Evolutionary conservation across 1,140 invertebrate species (phyloP).

Genomic region (Antheraea pernyi): DNA sequence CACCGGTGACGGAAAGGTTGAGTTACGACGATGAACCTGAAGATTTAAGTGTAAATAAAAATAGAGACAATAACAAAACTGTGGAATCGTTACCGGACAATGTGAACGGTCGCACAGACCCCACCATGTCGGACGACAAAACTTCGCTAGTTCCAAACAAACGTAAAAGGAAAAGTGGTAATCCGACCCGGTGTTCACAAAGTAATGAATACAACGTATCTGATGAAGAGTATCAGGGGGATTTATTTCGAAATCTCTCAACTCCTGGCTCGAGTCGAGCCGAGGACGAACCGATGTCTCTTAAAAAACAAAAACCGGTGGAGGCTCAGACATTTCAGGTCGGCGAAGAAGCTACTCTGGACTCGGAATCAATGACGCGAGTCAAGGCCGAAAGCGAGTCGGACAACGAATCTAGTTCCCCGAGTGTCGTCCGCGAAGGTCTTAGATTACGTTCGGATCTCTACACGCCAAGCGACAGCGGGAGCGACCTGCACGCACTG

Average conservation of each 20-base stretch:
- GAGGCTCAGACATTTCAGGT: slow-evolving; percentile 71
- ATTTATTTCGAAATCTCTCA: slow-evolving; percentile 77
- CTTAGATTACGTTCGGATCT: slow-evolving; percentile 72
- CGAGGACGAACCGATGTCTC: slow-evolving; percentile 79
- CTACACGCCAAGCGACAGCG: slow-evolving; percentile 74
- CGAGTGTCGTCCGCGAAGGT: slow-evolving; percentile 69
- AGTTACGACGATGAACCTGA: slow-evolving; percentile 81
- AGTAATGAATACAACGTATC: slow-evolving; percentile 81
- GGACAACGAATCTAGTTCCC: slow-evolving; percentile 69
- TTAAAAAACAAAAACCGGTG: slow-evolving; percentile 79
- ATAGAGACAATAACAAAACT: slow-evolving; percentile 78
- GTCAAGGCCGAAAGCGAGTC: slow-evolving; percentile 73
- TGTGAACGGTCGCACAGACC: slow-evolving; percentile 70
- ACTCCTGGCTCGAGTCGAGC: slow-evolving; percentile 56
- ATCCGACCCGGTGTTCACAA: slow-evolving; percentile 90
- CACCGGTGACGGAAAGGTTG: slow-evolving; percentile 46
- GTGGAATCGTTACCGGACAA: slow-evolving; percentile 50
- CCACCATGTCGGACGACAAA: slow-evolving; percentile 64
- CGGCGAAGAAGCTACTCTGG: slow-evolving; percentile 56
- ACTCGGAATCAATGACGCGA: slow-evolving; percentile 58
- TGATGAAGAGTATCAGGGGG: slow-evolving; percentile 80
- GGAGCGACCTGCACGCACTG: slow-evolving; percentile 67
- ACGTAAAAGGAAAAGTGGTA: slow-evolving; percentile 92
- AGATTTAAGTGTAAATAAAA: slow-evolving; percentile 84
- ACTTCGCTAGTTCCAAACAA: slow-evolving; percentile 79